A percentile compares a stretch with the other conserved stretches of the same genome.
Conservation (phyloP, 1,140 invertebrate genomes). For the Caenorhabditis latens region DNA sequence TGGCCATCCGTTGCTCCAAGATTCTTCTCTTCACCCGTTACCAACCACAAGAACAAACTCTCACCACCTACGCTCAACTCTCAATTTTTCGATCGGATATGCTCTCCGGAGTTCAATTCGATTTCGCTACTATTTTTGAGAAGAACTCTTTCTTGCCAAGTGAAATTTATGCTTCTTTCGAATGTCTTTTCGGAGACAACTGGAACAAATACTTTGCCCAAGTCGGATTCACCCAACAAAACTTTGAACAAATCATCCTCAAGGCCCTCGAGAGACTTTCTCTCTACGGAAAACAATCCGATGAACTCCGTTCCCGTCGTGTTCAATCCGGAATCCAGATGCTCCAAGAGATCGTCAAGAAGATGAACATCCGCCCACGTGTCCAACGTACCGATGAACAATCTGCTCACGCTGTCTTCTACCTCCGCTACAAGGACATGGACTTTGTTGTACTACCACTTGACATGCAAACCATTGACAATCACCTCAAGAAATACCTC, state of each 20-base stretch:
- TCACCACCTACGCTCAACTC: constrained; percentile 43
- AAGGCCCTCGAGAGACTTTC: constrained; percentile 59
- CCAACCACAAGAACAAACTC: constrained; percentile 13
- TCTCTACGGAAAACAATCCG: constrained; percentile 27
- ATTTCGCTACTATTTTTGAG: constrained; percentile 63
- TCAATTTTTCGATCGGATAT: constrained; percentile 52
- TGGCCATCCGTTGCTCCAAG: constrained; percentile 40
- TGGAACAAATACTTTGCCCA: constrained; percentile 65
- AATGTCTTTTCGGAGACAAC: constrained; percentile 66
- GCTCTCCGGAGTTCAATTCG: constrained; percentile 59
- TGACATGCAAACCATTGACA: constrained; percentile 57
- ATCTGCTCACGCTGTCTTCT: constrained; percentile 61
- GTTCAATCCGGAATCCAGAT: constrained; percentile 45
- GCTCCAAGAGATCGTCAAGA: constrained; percentile 61
- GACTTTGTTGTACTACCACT: constrained; percentile 64
- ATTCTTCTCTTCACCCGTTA: constrained; percentile 47
- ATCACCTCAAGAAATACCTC: constrained; percentile 61
- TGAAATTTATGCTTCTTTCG: constrained; percentile 60
- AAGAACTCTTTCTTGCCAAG: constrained; percentile 68
- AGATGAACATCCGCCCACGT: constrained; percentile 61
- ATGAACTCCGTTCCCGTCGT: constrained; percentile 42
- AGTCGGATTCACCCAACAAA: constrained; percentile 66
- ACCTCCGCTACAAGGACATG: constrained; percentile 67
- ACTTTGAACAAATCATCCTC: constrained; percentile 66
- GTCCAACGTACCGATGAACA: constrained; percentile 53